These are phyloP conservation scores for Dasypus novemcinctus DNA, from an alignment of 2,113 vertebrate species.

Conservation along the genomic window DNA sequence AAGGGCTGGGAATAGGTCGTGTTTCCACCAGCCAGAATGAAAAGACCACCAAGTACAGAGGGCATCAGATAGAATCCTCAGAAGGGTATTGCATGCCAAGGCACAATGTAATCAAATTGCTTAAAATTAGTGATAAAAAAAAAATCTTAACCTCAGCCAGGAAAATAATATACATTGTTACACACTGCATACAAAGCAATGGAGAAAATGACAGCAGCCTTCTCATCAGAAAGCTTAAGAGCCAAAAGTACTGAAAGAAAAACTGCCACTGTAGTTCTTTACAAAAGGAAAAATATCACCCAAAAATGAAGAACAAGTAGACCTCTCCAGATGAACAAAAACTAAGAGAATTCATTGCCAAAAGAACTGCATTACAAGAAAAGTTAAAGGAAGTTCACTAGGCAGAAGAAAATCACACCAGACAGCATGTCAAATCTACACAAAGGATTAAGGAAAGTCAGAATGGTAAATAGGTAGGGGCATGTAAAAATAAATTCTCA, in stretches of 20 bases:
- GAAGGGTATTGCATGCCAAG: not conserved
- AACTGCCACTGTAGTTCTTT: not conserved
- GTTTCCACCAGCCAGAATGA: not conserved
- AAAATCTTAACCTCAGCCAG: conserved; percentile 18
- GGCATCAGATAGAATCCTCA: not conserved
- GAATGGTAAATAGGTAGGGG: not conserved
- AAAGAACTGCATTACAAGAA: not conserved
- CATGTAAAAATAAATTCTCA: not conserved
- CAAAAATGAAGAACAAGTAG: not conserved
- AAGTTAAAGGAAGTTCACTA: not conserved
- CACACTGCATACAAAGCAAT: not conserved
- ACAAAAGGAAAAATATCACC: not conserved
- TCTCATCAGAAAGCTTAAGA: not conserved
- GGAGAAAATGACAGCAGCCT: not conserved
- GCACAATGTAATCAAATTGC: not conserved
- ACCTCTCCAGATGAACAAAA: conserved; percentile 3
- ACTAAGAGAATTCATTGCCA: conserved; percentile 17
- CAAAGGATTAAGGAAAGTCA: not conserved
- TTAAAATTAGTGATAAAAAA: conserved; percentile 8
- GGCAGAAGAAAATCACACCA: not conserved
- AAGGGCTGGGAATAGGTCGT: not conserved
- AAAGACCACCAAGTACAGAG: not conserved
- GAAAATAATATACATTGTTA: not conserved
- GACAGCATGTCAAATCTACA: not conserved
- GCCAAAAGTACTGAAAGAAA: not conserved